These are phyloP conservation scores for Synergus japonicus DNA, from an alignment of 2,888 invertebrate genomes.

Conservation along the genomic window DNA sequence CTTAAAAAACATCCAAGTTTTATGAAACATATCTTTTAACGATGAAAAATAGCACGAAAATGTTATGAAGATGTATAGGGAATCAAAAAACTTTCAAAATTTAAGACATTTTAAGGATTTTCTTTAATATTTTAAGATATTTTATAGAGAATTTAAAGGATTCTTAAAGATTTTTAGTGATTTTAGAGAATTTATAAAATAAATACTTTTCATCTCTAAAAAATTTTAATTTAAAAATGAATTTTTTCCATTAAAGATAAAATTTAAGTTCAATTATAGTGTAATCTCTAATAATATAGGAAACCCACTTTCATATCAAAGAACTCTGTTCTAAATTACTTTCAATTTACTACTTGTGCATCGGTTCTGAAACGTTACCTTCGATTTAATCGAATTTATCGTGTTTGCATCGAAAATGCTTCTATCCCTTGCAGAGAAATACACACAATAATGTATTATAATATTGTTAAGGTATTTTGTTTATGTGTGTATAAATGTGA, in stretches of 20 bases:
- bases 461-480: slow-evolving; percentile 40
- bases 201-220: no score
- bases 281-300: no score
- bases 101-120: no score
- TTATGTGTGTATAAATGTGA: not conserved
- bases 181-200: no score
- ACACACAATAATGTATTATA: slow-evolving; percentile 46
- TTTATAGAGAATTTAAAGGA: no score
- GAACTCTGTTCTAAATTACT: not conserved
- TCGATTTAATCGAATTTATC: not conserved
- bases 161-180: no score
- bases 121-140: no score
- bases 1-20: not conserved
- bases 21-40: not conserved
- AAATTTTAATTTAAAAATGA: no score
- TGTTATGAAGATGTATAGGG: no score
- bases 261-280: no score
- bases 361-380: not conserved
- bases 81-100: no score
- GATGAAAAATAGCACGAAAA: not conserved
- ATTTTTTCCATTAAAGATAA: no score
- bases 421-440: slow-evolving; percentile 43
- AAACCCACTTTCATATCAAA: not conserved
- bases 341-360: not conserved
- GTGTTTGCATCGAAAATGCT: not conserved